Evolutionary conservation across 1,140 invertebrate species (phyloP), one percentile per base, ranked within the genome.

Genomic region (Teleopsis dalmanni): DNA sequence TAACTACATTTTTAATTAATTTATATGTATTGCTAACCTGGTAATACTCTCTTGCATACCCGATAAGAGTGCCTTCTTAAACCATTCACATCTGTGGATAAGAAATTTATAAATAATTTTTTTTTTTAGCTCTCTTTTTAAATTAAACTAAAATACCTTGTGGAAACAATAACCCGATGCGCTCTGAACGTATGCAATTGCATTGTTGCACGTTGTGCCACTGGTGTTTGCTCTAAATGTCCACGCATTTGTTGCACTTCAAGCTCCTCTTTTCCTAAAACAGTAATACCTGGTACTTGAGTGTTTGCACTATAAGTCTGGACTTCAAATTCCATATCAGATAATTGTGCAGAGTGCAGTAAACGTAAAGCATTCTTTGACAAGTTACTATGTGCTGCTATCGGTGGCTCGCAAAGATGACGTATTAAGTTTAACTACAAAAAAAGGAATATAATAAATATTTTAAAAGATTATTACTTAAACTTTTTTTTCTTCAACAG

Each of bases 11-110:
- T 37, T 6, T n/a, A 25, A 11, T 14, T n/a, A 26, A 31, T 16
- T 14, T 14, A 11, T 31, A 11, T 10, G 19, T 37, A 13, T 14
- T 23, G 29, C 31, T 66, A 62, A 81, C 80, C 77, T 80, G 58
- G 82, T 77, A 51, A 84, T 84, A 4, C 80, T 79, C 70, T 85
- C 83, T 58, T 78, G 73, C 83, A 85, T 85, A 26, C 83, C 83
- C 48, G 80, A 82, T 21, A 83, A 73, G 3, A 85, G 60, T 1
- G 83, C 83, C 51, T 81, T 72, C 27, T 80, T 70, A 63, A 85
- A 84, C 81, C 82, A 84, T 58, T 83, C 80, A 71, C 83, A 84
- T 37, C n/a, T n/a, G n/a, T n/a, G n/a, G n/a, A n/a, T n/a, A n/a
- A n/a, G n/a, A n/a, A n/a, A n/a, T 79, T n/a, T n/a, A n/a, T n/a